Evolutionary conservation across 2,888 invertebrate genomes (phyloP).

Genomic region (Mylabris sibirica): DNA sequence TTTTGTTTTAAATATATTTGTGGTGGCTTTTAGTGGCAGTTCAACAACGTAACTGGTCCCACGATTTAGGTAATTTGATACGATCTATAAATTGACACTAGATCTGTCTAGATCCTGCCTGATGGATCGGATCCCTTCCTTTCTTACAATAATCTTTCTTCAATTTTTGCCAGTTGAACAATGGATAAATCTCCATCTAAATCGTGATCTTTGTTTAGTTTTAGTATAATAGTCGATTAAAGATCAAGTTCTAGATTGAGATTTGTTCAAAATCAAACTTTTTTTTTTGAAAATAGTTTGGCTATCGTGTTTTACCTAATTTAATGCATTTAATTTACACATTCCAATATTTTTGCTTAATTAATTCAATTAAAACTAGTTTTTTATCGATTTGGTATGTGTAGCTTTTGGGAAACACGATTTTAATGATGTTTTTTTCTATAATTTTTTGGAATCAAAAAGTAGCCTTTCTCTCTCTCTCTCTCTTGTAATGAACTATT

Average conservation of each 20-base stretch:
- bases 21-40: slow-evolving; percentile 67
- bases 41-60: slow-evolving; percentile 70
- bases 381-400: slow-evolving; percentile 33
- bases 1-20: slow-evolving; percentile 44
- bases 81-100: slow-evolving; percentile 56
- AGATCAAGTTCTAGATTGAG: neutral
- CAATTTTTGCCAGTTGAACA: neutral
- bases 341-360: slow-evolving; percentile 35
- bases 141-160: slow-evolving; percentile 26
- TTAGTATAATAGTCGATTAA: neutral
- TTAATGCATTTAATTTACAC: slow-evolving; percentile 45
- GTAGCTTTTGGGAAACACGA: slow-evolving; percentile 24
- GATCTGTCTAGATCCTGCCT: slow-evolving; percentile 61
- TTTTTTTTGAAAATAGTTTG: slow-evolving; percentile 42
- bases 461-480: slow-evolving; percentile 42
- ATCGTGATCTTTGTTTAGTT: neutral
- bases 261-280: slow-evolving; percentile 3
- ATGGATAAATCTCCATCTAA: neutral
- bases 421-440: slow-evolving; percentile 19
- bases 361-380: slow-evolving; percentile 10
- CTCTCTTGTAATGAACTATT: slow-evolving; percentile 34
- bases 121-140: slow-evolving; percentile 58
- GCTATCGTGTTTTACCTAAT: slow-evolving; percentile 43
- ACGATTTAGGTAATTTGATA: slow-evolving; percentile 67
- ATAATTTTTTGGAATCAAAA: slow-evolving; percentile 22